Percentiles rank a stretch among this genome's conserved stretches.
phyloP scores from a whole-genome alignment of 2,888 invertebrate species.

The Anaspis maculata region DNA sequence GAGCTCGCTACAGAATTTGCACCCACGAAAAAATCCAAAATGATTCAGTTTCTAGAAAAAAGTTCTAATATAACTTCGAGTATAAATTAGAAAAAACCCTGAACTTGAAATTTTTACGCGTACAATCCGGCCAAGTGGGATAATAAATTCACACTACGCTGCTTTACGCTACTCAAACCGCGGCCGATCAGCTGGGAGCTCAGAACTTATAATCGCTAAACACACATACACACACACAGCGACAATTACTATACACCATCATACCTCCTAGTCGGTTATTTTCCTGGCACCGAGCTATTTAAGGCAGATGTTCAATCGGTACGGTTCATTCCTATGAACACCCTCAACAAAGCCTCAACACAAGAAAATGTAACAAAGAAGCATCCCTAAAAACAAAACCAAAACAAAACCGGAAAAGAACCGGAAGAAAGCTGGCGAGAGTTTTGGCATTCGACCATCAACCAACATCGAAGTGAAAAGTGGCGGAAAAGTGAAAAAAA shows the following conservation, averaged over 20 bases:
- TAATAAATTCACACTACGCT: no score
- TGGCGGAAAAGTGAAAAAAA: no score
- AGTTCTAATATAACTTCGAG: no score
- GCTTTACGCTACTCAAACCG: no score
- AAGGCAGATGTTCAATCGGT: constrained; percentile 6
- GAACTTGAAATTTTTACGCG: no score
- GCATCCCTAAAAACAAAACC: not conserved
- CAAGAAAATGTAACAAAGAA: not conserved
- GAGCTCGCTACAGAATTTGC: no score
- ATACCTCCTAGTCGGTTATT: constrained; percentile 13
- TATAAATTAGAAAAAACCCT: no score
- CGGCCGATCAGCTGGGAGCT: constrained; percentile 11
- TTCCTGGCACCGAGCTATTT: constrained; percentile 13
- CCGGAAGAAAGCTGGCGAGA: not conserved
- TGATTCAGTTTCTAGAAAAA: no score
- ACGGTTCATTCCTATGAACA: constrained; percentile 8
- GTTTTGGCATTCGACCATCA: no score
- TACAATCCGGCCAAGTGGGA: no score
- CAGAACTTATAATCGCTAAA: constrained; percentile 1
- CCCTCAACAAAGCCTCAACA: constrained; percentile 3
- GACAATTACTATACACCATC: constrained; percentile 6
- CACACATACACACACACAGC: not conserved
- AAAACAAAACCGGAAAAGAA: not conserved
- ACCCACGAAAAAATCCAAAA: no score
- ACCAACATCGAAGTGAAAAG: no score